Evolutionary conservation across 2,888 invertebrate species (phyloP).

Genomic region (Vanessa cardui): DNA sequence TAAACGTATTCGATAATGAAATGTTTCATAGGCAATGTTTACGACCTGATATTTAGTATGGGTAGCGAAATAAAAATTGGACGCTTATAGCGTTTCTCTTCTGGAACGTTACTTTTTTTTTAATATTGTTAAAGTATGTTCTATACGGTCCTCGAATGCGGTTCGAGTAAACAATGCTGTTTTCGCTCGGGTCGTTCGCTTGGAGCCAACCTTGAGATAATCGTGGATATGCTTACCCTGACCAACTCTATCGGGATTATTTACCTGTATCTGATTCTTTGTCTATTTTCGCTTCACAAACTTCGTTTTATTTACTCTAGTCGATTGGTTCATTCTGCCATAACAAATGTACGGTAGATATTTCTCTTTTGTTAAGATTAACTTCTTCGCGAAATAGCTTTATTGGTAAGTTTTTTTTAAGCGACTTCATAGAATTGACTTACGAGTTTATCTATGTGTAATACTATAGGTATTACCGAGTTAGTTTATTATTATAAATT

Average conservation of each 20-base stretch:
- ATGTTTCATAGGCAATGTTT: background rate
- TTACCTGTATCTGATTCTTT: constrained; percentile 79
- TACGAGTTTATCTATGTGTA: background rate
- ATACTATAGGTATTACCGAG: background rate
- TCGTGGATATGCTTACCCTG: constrained; percentile 63
- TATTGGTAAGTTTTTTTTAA: constrained; percentile 47
- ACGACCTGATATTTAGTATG: background rate
- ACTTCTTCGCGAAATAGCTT: constrained; percentile 60
- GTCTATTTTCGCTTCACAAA: constrained; percentile 78
- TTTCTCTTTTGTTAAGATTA: constrained; percentile 68
- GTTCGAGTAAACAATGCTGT: constrained; percentile 53
- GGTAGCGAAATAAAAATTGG: constrained; percentile 12
- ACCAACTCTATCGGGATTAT: constrained; percentile 69
- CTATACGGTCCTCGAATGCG: constrained; percentile 34
- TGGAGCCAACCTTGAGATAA: constrained; percentile 59
- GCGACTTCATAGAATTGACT: constrained; percentile 14
- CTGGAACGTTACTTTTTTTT: constrained; percentile 33
- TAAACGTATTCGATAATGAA: background rate
- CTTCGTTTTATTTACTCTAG: constrained; percentile 72
- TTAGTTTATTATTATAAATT: too few relatives aligned
- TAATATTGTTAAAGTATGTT: constrained; percentile 38
- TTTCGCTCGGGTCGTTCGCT: constrained; percentile 51
- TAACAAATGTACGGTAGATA: constrained; percentile 74
- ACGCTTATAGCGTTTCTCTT: constrained; percentile 17
- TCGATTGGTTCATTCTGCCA: constrained; percentile 74